phyloP scores from a whole-genome alignment of 2,113 vertebrate species.

The Madoqua kirkii region DNA sequence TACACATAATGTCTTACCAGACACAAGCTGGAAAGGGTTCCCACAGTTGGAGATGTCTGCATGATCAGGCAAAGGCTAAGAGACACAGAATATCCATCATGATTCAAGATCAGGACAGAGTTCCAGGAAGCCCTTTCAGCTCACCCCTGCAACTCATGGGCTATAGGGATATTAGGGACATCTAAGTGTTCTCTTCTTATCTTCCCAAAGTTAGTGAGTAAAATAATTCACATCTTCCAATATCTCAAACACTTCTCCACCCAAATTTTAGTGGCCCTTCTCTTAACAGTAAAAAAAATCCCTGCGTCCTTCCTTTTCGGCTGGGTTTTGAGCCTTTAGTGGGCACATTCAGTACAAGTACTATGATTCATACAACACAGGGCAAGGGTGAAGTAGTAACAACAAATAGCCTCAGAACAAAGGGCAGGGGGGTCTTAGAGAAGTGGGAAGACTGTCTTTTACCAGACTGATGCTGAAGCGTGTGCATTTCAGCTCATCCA shows the following conservation, averaged over 20 bases:
- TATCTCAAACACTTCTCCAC: constrained; percentile 58
- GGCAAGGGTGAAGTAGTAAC: constrained; percentile 47
- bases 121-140: constrained; percentile 45
- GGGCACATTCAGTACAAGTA: constrained; percentile 35
- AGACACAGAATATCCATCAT: constrained; percentile 59
- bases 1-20: constrained; percentile 68
- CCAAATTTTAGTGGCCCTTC: constrained; percentile 49
- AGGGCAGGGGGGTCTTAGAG: neutral
- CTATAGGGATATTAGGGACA: constrained; percentile 7
- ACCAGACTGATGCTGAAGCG: constrained; percentile 88
- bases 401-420: constrained; percentile 67
- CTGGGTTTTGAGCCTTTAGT: constrained; percentile 29
- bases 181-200: constrained; percentile 32
- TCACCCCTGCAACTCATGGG: constrained; percentile 32
- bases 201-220: constrained; percentile 57
- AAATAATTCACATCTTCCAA: constrained; percentile 49
- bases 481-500: constrained; percentile 89
- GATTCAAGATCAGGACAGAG: constrained; percentile 34
- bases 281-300: constrained; percentile 12
- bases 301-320: constrained; percentile 53
- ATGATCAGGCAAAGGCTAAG: constrained; percentile 78
- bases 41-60: constrained; percentile 76
- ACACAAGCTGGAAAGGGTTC: constrained; percentile 77
- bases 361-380: constrained; percentile 28
- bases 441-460: constrained; percentile 75